phyloP scores from a whole-genome alignment of 37 sponge, comb jelly and placozoan species.

The Beroe ovata region DNA sequence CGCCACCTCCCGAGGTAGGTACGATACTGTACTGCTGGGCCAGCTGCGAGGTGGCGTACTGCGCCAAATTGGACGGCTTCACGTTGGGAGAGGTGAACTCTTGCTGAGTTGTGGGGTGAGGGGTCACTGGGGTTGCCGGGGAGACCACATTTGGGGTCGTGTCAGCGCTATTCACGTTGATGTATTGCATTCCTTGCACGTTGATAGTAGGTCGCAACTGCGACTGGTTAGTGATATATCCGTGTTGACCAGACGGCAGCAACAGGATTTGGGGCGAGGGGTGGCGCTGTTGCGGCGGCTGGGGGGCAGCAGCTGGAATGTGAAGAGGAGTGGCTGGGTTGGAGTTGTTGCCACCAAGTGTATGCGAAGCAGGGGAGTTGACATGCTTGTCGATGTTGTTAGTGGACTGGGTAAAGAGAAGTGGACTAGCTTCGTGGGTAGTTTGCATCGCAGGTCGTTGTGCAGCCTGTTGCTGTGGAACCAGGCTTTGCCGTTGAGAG shows the following conservation, averaged over 20 bases:
- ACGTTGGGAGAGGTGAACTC: conserved; percentile 47
- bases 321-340: conserved; percentile 24
- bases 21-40: conserved; percentile 52
- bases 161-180: conserved; percentile 14
- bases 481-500: conserved; percentile 11
- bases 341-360: neutral
- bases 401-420: neutral
- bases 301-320: conserved; percentile 12
- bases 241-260: conserved; percentile 42
- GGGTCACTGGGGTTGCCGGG: conserved; percentile 22
- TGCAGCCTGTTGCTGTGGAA: neutral
- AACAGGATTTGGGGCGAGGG: conserved; percentile 31
- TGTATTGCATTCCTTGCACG: conserved; percentile 42
- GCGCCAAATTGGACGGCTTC: conserved; percentile 31
- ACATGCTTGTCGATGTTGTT: conserved; percentile 1
- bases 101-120: conserved; percentile 46
- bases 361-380: conserved; percentile 5
- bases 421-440: neutral
- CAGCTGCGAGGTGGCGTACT: conserved; percentile 45
- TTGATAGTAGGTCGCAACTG: conserved; percentile 27
- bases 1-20: conserved; percentile 10
- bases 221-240: conserved; percentile 40
- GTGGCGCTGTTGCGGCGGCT: conserved; percentile 8
- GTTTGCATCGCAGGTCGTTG: neutral
- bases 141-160: neutral